A percentile compares a stretch with the other conserved stretches of the same genome.
These are phyloP conservation scores for Tetraodon nigroviridis DNA, from an alignment of 2,113 vertebrate genomes.

Conservation along the genomic window DNA sequence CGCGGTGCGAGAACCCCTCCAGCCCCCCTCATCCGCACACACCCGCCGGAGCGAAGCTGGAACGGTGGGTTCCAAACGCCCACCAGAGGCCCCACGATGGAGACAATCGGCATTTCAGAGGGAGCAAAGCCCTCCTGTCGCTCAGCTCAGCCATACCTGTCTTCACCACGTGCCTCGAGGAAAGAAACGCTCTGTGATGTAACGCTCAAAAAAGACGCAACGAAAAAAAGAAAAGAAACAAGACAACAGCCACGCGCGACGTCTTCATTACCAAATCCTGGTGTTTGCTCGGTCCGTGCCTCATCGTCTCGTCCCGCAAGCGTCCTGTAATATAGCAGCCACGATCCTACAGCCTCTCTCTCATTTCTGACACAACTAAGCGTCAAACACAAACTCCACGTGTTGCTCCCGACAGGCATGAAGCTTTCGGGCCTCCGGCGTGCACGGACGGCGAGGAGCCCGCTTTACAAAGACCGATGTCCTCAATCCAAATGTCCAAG, in stretches of 20 bases:
- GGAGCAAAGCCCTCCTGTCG: constrained; percentile 7
- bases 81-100: constrained; percentile 42
- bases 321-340: constrained; percentile 26
- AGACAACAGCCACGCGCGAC: constrained; percentile 44
- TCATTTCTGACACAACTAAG: constrained; percentile 15
- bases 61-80: background rate
- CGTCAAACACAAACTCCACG: constrained; percentile 65
- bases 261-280: constrained; percentile 18
- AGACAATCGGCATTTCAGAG: constrained; percentile 43
- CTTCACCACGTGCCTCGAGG: constrained; percentile 62
- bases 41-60: background rate
- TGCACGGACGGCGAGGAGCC: constrained; percentile 2
- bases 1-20: constrained; percentile 14
- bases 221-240: background rate
- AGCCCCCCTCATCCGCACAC: constrained; percentile 30
- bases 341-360: too few species aligned
- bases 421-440: constrained; percentile 23
- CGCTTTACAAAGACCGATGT: constrained; percentile 10
- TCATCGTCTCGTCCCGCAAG: constrained; percentile 15
- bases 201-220: background rate
- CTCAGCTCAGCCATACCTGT: constrained; percentile 48
- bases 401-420: constrained; percentile 32
- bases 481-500: background rate
- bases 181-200: constrained; percentile 54
- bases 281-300: constrained; percentile 17